Evolutionary conservation across 1,140 invertebrate species (phyloP), one percentile per base, ranked within the genome.

Genomic region (Platorchestia sp.): DNA sequence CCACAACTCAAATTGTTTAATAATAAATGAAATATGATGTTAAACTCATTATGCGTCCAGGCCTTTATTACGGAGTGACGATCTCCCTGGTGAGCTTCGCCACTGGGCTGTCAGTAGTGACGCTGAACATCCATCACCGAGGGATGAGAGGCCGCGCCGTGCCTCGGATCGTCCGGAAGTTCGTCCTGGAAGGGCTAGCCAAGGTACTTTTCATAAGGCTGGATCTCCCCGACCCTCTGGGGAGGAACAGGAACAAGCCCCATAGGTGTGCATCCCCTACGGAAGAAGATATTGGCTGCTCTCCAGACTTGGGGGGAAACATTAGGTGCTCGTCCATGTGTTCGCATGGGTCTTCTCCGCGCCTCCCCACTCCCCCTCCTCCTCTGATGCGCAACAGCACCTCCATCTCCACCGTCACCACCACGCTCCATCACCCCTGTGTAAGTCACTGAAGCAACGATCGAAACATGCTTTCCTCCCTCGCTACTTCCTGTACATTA

Each of bases 51-150:
- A n/a, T n/a, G 7, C 86, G 95, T 95, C 43, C 96, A 97, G 98
- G 97, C 95, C 96, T 98, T 36, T 98, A 98, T 96, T 98, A 98
- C 96, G 98, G 98, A 0, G 97, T 98, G 22, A 98, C 98, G 40
- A 98, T 98, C 47, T 97, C 97, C n/a, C 97, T 98, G 95, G 98
- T 98, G 3, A 97, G 97, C 14, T 97, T 98, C 95, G 97, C 98
- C 10, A 98, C 98, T 19, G 98, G 97, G 3, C 97, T 98, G 96
- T 98, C 98, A 22, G 97, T 97, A 36, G 97, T 97, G 40, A 97
- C 97, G 41, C 96, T 98, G 43, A 98, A 98, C 97, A 97, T 98
- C 45, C 97, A 98, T 96, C 97, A 98, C 96, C 97, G 97, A 95
- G 98, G 98, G n/a, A 96, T 97, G 95, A 96, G 97, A 75, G 98